phyloP scores from a whole-genome alignment of 1,140 invertebrate genomes.

The Aphaenogaster ashmeadi region DNA sequence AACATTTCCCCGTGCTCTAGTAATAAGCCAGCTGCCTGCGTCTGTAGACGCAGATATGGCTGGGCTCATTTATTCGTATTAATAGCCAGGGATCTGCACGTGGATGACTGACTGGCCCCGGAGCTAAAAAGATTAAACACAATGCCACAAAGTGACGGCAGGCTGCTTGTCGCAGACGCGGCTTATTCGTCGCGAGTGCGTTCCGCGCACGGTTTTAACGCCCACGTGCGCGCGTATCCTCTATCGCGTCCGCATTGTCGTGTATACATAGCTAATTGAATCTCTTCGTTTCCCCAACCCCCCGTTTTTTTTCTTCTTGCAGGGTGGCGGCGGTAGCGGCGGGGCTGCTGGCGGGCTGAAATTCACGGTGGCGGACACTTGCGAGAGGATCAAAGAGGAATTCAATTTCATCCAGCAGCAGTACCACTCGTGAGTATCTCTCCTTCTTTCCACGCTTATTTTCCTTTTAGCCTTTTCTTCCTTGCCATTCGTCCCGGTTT shows the following conservation, averaged over 20 bases:
- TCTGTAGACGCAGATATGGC: not conserved
- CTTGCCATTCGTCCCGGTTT: not conserved
- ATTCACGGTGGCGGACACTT: conserved; percentile 98
- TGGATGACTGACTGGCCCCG: conserved; percentile 26
- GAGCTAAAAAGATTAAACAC: conserved; percentile 48
- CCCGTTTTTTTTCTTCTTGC: conserved; percentile 80
- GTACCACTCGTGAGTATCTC: conserved; percentile 97
- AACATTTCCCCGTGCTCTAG: not conserved
- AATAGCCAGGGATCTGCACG: conserved; percentile 34
- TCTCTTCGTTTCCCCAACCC: conserved; percentile 55
- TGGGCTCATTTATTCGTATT: conserved; percentile 23
- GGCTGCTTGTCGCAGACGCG: conserved; percentile 40
- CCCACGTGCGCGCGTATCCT: conserved; percentile 14
- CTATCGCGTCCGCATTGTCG: conserved; percentile 66
- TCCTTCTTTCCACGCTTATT: conserved; percentile 62
- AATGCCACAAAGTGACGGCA: conserved; percentile 58
- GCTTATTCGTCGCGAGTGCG: conserved; percentile 38
- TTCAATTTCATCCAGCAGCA: conserved; percentile 99
- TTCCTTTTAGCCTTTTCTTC: conserved; percentile 18
- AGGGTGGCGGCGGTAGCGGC: conserved; percentile 96
- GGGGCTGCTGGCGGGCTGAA: conserved; percentile 93
- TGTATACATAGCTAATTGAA: conserved; percentile 80
- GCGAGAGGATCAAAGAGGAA: conserved; percentile 99
- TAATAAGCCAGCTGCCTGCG: not conserved
- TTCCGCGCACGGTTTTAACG: conserved; percentile 40